These are phyloP conservation scores for Turnix velox DNA, from an alignment of 2,113 vertebrate species.

Conservation along the genomic window DNA sequence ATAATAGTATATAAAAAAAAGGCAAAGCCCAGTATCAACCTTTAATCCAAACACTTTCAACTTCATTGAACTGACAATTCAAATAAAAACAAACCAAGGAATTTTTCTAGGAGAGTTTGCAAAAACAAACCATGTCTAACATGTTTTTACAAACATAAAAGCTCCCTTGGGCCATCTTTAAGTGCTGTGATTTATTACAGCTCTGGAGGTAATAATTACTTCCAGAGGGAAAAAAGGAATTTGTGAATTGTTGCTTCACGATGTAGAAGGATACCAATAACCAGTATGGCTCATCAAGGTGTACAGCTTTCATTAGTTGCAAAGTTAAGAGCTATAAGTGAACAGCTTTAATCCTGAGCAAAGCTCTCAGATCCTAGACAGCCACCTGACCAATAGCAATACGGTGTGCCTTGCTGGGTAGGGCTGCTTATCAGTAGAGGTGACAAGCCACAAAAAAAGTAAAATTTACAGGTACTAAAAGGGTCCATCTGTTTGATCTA, in stretches of 20 bases:
- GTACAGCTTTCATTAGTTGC: background rate
- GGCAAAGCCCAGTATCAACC: background rate
- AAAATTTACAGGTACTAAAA: background rate
- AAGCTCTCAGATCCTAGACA: background rate
- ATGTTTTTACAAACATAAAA: background rate
- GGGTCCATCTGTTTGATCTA: background rate
- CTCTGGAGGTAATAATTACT: slow-evolving; percentile 26
- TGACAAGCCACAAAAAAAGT: background rate
- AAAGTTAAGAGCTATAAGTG: background rate
- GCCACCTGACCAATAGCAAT: background rate
- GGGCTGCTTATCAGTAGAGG: background rate
- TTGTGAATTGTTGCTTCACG: background rate
- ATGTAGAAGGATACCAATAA: background rate
- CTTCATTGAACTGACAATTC: background rate
- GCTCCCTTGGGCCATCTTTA: background rate
- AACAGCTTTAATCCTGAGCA: background rate
- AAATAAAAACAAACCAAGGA: background rate
- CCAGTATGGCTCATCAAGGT: background rate
- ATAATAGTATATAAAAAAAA: background rate
- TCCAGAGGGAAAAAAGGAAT: slow-evolving; percentile 14
- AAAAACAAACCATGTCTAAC: background rate
- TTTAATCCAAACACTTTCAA: background rate
- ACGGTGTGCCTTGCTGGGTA: background rate
- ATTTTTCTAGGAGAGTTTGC: background rate
- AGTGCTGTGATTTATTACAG: slow-evolving; percentile 1